Evolutionary conservation across 2,888 invertebrate genomes (phyloP).

Genomic region (Leptinotarsa tumamoca): DNA sequence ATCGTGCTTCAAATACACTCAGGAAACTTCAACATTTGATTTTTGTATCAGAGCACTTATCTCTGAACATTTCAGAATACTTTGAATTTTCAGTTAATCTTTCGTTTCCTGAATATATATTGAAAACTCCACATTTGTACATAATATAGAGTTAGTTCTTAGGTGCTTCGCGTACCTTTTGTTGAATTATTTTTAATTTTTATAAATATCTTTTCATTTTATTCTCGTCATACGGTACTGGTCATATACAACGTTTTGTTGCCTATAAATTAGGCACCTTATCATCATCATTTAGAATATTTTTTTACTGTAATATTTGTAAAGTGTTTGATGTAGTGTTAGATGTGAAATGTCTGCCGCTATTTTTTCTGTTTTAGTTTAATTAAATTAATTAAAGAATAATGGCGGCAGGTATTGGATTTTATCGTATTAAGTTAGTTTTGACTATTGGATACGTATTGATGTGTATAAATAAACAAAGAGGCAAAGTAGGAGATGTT

Average conservation of each 20-base stretch:
- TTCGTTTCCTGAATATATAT: conserved; percentile 26
- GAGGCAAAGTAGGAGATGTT: conserved; percentile 50
- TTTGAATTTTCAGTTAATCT: not conserved
- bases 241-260: conserved; percentile 59
- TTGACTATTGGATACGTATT: conserved; percentile 48
- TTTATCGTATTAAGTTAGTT: conserved; percentile 45
- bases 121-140: conserved; percentile 43
- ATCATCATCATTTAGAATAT: conserved; percentile 59
- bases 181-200: conserved; percentile 61
- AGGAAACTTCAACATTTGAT: not conserved
- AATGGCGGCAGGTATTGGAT: conserved; percentile 33
- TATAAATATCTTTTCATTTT: conserved; percentile 57
- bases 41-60: not conserved
- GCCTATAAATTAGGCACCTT: conserved; percentile 45
- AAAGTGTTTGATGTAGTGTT: conserved; percentile 57
- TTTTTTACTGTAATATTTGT: conserved; percentile 60
- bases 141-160: conserved; percentile 55
- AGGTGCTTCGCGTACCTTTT: conserved; percentile 65
- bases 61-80: not conserved
- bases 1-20: not conserved
- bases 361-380: conserved; percentile 42
- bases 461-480: conserved; percentile 49
- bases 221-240: conserved; percentile 67
- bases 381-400: conserved; percentile 47
- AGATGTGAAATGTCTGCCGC: conserved; percentile 39